phyloP scores from a whole-genome alignment of 2,113 vertebrate genomes.

The Paratilapia polleni region DNA sequence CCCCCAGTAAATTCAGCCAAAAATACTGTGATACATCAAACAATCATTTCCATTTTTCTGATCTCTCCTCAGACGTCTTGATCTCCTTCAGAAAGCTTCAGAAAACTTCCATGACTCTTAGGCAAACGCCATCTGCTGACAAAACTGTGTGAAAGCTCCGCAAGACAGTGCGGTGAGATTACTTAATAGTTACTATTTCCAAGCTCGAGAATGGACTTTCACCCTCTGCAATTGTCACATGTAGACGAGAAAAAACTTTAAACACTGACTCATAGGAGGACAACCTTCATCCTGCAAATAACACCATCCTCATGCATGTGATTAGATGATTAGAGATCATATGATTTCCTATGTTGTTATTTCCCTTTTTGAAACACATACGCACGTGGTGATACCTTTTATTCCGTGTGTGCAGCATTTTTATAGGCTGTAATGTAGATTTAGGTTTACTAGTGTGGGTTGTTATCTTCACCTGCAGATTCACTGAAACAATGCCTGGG shows the following conservation, averaged over 20 bases:
- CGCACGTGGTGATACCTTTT: constrained; percentile 10
- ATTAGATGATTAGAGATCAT: background rate
- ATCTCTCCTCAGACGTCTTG: background rate
- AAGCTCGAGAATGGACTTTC: background rate
- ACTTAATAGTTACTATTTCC: background rate
- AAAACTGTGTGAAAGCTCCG: background rate
- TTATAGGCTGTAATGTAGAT: background rate
- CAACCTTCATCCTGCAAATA: background rate
- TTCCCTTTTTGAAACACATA: background rate
- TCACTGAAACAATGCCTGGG: constrained; percentile 50
- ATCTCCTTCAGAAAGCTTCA: background rate
- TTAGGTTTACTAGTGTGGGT: background rate
- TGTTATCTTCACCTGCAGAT: constrained; percentile 65
- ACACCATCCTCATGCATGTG: background rate
- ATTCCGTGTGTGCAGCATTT: background rate
- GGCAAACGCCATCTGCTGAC: background rate
- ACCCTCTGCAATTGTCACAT: background rate
- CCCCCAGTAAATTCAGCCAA: background rate
- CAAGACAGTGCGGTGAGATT: too few relatives aligned
- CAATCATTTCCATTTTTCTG: background rate
- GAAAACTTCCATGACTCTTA: background rate
- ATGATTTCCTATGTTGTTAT: background rate
- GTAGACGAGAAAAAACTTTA: background rate
- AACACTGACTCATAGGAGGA: background rate
- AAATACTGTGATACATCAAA: too few relatives aligned